Percentiles rank a stretch among this genome's conserved stretches.
Conservation (phyloP, 2,797 vertebrate genomes). For the Nyctalus aviator region DNA sequence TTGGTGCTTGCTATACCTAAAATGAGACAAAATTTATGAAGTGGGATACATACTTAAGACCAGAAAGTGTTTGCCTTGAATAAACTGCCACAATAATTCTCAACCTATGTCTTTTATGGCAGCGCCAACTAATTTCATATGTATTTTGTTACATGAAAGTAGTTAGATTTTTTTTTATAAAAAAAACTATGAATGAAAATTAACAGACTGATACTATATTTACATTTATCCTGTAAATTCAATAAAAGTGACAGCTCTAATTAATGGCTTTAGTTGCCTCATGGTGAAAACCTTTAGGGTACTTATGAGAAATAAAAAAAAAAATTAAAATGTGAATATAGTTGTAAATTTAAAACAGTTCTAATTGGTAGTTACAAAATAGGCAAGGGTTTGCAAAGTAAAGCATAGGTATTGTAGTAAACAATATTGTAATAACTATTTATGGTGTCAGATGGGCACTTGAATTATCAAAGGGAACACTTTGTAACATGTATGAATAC, state of each 20-base stretch:
- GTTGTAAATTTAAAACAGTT: not conserved
- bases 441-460: not conserved
- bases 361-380: not conserved
- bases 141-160: not conserved
- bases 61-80: not conserved
- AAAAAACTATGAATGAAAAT: not conserved
- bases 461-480: not conserved
- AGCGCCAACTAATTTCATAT: not conserved
- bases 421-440: not conserved
- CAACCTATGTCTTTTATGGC: fast-evolving
- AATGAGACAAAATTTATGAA: not conserved
- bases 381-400: not conserved
- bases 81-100: not conserved
- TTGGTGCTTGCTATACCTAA: not conserved
- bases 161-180: not conserved
- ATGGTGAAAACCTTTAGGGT: not conserved
- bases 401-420: not conserved
- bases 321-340: not conserved
- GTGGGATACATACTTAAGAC: not conserved
- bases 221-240: not conserved
- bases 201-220: not conserved
- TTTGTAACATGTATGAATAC: not conserved
- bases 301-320: not conserved
- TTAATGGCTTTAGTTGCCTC: not conserved
- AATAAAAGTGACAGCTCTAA: not conserved